Conservation (phyloP, 2,797 vertebrate species). For the Pelodytes ibericus region DNA sequence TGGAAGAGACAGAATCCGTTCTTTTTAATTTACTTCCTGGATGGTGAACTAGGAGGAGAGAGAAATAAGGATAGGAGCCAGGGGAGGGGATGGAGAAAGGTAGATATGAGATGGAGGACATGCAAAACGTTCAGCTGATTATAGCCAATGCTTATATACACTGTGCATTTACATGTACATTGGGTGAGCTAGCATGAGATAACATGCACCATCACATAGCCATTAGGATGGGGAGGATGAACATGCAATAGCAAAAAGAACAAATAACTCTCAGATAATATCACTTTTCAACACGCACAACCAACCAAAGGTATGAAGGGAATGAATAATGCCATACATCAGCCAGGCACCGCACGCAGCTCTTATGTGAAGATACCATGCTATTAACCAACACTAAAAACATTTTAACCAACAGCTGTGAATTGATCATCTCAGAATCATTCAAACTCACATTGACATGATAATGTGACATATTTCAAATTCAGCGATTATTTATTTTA, state of each 20-base stretch:
- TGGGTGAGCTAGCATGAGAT: neutral
- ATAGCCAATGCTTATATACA: neutral
- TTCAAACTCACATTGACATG: too few species aligned
- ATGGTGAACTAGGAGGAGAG: slow-evolving; percentile 86
- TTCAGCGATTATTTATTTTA: too few species aligned
- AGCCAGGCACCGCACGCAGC: too few species aligned
- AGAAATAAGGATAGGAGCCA: slow-evolving; percentile 64
- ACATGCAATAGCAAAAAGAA: neutral
- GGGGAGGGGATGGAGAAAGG: slow-evolving; percentile 57
- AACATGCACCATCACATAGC: neutral
- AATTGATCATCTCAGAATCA: too few species aligned
- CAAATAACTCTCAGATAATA: too few species aligned
- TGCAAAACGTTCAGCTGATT: slow-evolving; percentile 19
- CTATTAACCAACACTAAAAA: too few species aligned
- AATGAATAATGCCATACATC: too few species aligned
- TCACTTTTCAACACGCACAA: too few species aligned
- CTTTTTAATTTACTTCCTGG: slow-evolving; percentile 94
- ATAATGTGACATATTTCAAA: too few species aligned
- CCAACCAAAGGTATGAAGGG: too few species aligned
- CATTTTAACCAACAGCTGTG: too few species aligned
- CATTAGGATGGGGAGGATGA: neutral
- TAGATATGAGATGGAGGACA: slow-evolving; percentile 46
- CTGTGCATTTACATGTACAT: neutral
- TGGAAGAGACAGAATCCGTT: slow-evolving; percentile 93
- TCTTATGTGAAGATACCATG: too few species aligned